These are phyloP conservation scores for Trissonchulus latispiculum DNA, from an alignment of 2,888 invertebrate genomes.

Conservation along the genomic window DNA sequence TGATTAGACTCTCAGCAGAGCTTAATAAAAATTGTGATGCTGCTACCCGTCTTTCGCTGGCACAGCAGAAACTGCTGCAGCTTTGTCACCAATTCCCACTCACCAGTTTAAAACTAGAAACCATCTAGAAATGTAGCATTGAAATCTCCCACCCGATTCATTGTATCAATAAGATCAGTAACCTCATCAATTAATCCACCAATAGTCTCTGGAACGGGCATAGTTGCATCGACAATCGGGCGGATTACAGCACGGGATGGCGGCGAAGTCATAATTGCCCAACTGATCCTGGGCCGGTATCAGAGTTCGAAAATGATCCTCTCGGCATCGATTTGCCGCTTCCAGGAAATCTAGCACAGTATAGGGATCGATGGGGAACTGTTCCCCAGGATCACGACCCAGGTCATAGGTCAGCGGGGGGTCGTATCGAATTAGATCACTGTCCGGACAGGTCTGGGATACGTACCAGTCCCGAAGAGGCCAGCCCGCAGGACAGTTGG, in stretches of 20 bases:
- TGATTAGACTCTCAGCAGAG: too few relatives aligned
- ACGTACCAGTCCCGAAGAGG: conserved; percentile 39
- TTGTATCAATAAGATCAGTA: too few relatives aligned
- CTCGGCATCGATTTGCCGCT: conserved; percentile 22
- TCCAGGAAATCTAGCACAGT: conserved; percentile 25
- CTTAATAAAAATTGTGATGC: too few relatives aligned
- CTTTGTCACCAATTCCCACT: too few relatives aligned
- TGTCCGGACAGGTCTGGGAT: conserved; percentile 37
- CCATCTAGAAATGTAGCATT: too few relatives aligned
- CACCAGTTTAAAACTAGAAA: too few relatives aligned
- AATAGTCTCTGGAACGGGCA: too few relatives aligned
- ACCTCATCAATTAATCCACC: too few relatives aligned
- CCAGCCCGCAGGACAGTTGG: conserved; percentile 34
- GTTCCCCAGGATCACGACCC: conserved; percentile 47
- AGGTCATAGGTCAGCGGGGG: conserved; percentile 49
- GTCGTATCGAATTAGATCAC: conserved; percentile 40
- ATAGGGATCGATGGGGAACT: conserved; percentile 38
- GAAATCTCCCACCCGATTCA: too few relatives aligned
- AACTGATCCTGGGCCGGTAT: conserved; percentile 31
- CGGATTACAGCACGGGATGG: conserved; percentile 31
- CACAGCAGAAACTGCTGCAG: too few relatives aligned
- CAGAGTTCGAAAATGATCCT: conserved; percentile 25
- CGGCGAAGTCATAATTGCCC: conserved; percentile 31
- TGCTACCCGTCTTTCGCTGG: too few relatives aligned
- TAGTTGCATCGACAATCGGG: conserved; percentile 28